Conservation (phyloP, 2,888 invertebrate species). For the Platycheirus rosarum region DNA sequence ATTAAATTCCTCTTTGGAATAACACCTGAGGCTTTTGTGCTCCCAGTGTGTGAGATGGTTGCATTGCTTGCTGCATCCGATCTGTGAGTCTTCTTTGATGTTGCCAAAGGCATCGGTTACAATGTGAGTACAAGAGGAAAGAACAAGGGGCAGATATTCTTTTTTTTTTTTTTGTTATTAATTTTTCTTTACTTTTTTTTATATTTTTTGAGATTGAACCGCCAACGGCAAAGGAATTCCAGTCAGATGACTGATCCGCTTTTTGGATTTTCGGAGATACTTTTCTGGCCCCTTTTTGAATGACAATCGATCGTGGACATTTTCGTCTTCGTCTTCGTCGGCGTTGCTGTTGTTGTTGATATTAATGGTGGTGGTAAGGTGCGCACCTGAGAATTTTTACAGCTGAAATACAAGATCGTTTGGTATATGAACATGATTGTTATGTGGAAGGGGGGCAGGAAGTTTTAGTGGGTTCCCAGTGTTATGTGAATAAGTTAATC, state of each 20-base stretch:
- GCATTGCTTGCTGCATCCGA: slow-evolving; percentile 59
- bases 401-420: slow-evolving; percentile 44
- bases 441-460: slow-evolving; percentile 43
- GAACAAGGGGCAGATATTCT: slow-evolving; percentile 39
- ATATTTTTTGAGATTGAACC: slow-evolving; percentile 50
- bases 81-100: slow-evolving; percentile 60
- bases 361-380: slow-evolving; percentile 42
- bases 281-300: slow-evolving; percentile 60
- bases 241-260: slow-evolving; percentile 73
- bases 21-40: slow-evolving; percentile 73
- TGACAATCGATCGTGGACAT: slow-evolving; percentile 64
- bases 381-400: slow-evolving; percentile 73
- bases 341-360: slow-evolving; percentile 1
- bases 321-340: slow-evolving; percentile 4
- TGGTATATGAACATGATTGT: slow-evolving; percentile 38
- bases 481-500: slow-evolving; percentile 41
- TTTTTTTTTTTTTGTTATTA: slow-evolving; percentile 14
- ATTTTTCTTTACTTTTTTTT: slow-evolving; percentile 53
- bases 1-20: slow-evolving; percentile 73
- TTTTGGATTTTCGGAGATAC: slow-evolving; percentile 68
- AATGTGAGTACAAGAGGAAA: slow-evolving; percentile 61
- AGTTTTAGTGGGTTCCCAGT: slow-evolving; percentile 45
- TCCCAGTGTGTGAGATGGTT: slow-evolving; percentile 65
- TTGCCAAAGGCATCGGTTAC: slow-evolving; percentile 72
- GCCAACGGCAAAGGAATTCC: slow-evolving; percentile 62